These are phyloP conservation scores for Mamestra configurata DNA, from an alignment of 1,140 invertebrate genomes.

Conservation along the genomic window DNA sequence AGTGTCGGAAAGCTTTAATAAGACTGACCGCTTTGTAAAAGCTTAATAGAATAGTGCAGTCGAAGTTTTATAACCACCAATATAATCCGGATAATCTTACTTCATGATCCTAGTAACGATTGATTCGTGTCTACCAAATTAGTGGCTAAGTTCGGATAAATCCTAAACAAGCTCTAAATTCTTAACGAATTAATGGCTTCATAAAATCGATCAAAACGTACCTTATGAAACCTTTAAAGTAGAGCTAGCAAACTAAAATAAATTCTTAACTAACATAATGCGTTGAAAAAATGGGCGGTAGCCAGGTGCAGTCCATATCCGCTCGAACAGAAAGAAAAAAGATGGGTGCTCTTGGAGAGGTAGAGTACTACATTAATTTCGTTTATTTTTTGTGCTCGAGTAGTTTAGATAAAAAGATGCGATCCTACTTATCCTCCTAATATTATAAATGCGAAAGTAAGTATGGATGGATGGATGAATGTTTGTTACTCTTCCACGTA, in stretches of 20 bases:
- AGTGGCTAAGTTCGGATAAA: not conserved
- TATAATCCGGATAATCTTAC: not conserved
- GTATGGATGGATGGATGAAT: no score
- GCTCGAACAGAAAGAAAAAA: conserved; percentile 65
- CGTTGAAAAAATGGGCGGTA: conserved; percentile 62
- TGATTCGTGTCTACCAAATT: not conserved
- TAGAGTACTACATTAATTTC: conserved; percentile 59
- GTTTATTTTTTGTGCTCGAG: conserved; percentile 2
- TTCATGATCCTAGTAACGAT: not conserved
- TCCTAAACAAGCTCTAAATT: not conserved
- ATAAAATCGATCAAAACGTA: not conserved
- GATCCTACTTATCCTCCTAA: no score
- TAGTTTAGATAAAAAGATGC: no score
- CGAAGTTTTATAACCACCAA: no score
- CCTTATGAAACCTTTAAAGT: conserved; percentile 13
- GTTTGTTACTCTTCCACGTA: no score
- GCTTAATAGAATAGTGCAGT: no score
- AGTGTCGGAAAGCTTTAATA: not conserved
- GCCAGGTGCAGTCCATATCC: conserved; percentile 83
- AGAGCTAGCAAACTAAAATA: conserved; percentile 45
- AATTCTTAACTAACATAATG: conserved; percentile 43
- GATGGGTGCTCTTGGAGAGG: conserved; percentile 61
- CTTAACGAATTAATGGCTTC: not conserved
- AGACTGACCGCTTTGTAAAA: not conserved
- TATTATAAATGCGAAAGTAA: no score